Evolutionary conservation across 1,140 invertebrate genomes (phyloP), one percentile per base, ranked within the genome.

Genomic region (Pachyrhynchus sulphureomaculatus): DNA sequence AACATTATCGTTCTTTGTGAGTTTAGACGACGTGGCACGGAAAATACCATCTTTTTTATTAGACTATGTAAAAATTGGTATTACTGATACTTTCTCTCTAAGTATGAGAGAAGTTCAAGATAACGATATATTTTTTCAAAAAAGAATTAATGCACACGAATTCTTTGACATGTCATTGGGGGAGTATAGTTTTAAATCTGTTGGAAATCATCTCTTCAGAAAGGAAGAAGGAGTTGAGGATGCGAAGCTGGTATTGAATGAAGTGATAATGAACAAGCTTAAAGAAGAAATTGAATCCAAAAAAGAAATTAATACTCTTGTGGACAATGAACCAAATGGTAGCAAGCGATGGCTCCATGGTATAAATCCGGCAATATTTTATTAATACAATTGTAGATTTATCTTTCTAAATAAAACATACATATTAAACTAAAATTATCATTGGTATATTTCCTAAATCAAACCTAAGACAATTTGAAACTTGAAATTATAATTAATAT

Each of bases 121-220:
- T 0, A 55, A 18, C 1, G 59, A 62, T 48, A 17, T 13, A 26
- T 62, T 51, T 54, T 62, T 62, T 15, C 24, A 34, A 10, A 62
- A 54, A 29, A 26, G 10, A 5, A 4, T 62, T 3, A 48, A 9
- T 12, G 34, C 59, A 4, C 36, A 55, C 20, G 59, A 62, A 13
- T 62, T 54, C 47, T 62, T 54, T 34, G 59, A 62, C 21, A 44
- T 62, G 47, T 34, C 49, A 18, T 20, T 62, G 29, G 59, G 59
- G 10, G 34, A 32, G 9, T 54, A 54, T 23, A 37, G 33, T 21
- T 62, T 62, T 20, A 62, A 62, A 17, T 8, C 47, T 13, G 45
- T 49, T 39, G n/a, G 21, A 24, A 34, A 54, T 41, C 24, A 36
- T 34, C 29, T 54, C 12, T 17, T n/a, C 3, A 41, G 13, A 4